These are phyloP conservation scores for Cosmopolites sordidus DNA, from an alignment of 2,888 invertebrate genomes.

Conservation along the genomic window DNA sequence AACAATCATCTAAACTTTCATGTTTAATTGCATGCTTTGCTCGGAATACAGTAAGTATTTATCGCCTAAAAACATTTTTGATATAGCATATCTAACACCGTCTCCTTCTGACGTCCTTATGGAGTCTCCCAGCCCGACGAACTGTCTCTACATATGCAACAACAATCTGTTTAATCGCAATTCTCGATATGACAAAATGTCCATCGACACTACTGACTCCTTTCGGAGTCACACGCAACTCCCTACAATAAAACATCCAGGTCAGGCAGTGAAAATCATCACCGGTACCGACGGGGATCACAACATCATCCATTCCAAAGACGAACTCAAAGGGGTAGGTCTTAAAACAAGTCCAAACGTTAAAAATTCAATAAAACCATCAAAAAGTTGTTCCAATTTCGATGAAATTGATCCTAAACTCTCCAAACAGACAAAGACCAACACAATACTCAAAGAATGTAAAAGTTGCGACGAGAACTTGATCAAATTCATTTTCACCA, in stretches of 20 bases:
- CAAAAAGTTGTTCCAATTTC: slow-evolving; percentile 45
- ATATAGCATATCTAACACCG: slow-evolving; percentile 48
- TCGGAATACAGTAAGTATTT: slow-evolving; percentile 48
- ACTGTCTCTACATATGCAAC: slow-evolving; percentile 47
- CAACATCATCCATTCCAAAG: slow-evolving; percentile 35
- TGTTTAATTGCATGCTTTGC: slow-evolving; percentile 14
- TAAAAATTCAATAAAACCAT: slow-evolving; percentile 40
- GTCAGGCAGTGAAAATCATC: slow-evolving; percentile 71
- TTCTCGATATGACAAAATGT: slow-evolving; percentile 32
- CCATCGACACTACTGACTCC: slow-evolving; percentile 39
- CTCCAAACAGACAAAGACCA: slow-evolving; percentile 31
- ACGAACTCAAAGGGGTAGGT: slow-evolving; percentile 33
- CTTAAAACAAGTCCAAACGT: background rate
- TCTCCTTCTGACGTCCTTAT: slow-evolving; percentile 52
- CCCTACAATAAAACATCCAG: slow-evolving; percentile 54
- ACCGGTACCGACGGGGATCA: slow-evolving; percentile 52
- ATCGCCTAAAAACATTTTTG: slow-evolving; percentile 30
- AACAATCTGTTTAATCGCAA: slow-evolving; percentile 43
- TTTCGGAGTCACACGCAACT: slow-evolving; percentile 35
- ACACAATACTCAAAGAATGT: slow-evolving; percentile 47
- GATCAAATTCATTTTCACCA: slow-evolving; percentile 69
- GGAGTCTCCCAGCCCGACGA: slow-evolving; percentile 51
- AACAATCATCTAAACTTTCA: too few relatives aligned
- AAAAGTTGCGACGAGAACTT: slow-evolving; percentile 50
- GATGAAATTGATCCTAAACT: slow-evolving; percentile 32